phyloP scores from a whole-genome alignment of 2,113 vertebrate genomes.

The Onychostoma macrolepis region DNA sequence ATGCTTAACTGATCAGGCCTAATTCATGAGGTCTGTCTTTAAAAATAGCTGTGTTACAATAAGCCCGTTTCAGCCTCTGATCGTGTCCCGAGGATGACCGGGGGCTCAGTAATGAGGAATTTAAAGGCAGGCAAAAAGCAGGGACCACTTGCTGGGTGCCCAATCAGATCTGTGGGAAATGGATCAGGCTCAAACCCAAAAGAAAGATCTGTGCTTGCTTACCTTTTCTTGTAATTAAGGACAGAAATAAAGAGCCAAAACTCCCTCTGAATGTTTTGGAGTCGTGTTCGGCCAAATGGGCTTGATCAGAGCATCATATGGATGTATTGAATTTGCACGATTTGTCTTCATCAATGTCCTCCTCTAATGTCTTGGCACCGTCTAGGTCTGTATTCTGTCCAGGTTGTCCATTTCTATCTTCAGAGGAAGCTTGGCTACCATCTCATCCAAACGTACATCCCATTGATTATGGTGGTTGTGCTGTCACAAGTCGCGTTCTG shows the following conservation, averaged over 20 bases:
- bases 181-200: slow-evolving; percentile 56
- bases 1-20: slow-evolving; percentile 63
- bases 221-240: slow-evolving; percentile 25
- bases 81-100: neutral
- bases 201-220: slow-evolving; percentile 42
- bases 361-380: slow-evolving; percentile 45
- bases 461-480: slow-evolving; percentile 83
- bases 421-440: slow-evolving; percentile 88
- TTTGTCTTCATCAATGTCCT: neutral
- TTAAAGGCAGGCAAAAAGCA: slow-evolving; percentile 51
- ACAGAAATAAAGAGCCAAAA: neutral
- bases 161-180: slow-evolving; percentile 57
- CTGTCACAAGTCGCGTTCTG: slow-evolving; percentile 84
- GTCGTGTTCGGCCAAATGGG: neutral
- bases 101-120: slow-evolving; percentile 1
- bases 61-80: slow-evolving; percentile 50
- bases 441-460: slow-evolving; percentile 83
- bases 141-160: slow-evolving; percentile 56
- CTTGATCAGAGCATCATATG: neutral
- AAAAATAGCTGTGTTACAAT: slow-evolving; percentile 63
- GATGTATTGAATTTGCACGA: neutral
- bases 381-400: slow-evolving; percentile 81
- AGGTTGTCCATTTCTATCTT: slow-evolving; percentile 92
- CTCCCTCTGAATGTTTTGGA: neutral
- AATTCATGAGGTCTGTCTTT: slow-evolving; percentile 59